Evolutionary conservation across 2,888 invertebrate genomes (phyloP).

Genomic region (Epistrophe eligans): DNA sequence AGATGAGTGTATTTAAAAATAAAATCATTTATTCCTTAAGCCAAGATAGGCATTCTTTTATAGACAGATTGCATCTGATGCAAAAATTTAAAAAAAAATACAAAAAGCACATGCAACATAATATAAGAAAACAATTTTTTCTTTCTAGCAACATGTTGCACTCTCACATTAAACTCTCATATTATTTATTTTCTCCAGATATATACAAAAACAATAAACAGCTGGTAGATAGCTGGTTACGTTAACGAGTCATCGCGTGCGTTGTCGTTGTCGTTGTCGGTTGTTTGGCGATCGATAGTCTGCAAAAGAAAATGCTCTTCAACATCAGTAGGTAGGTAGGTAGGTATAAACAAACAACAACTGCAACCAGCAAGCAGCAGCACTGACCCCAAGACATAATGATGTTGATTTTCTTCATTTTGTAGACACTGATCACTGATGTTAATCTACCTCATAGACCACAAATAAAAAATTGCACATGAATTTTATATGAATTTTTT

Average conservation of each 20-base stretch:
- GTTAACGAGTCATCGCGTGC: neutral
- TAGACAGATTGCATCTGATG: neutral
- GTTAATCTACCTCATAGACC: conserved; percentile 23
- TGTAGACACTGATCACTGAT: conserved; percentile 22
- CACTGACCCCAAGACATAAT: conserved; percentile 61
- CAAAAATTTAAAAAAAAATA: neutral
- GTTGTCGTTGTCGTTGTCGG: neutral
- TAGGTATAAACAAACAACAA: neutral
- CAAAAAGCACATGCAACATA: neutral
- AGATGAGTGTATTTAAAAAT: no score
- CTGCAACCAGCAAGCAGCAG: neutral
- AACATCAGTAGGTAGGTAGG: neutral
- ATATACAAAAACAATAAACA: conserved; percentile 29
- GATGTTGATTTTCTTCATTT: conserved; percentile 40
- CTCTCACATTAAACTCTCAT: neutral
- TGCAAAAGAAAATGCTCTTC: conserved; percentile 23
- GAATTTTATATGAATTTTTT: conserved; percentile 10
- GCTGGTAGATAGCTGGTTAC: conserved; percentile 12
- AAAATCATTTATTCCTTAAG: no score
- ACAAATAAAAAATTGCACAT: conserved; percentile 20
- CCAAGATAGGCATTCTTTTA: no score
- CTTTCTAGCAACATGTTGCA: conserved; percentile 24
- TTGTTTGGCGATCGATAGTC: conserved; percentile 17
- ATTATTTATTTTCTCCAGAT: conserved; percentile 3
- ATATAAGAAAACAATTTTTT: neutral